Base-by-base conservation (phyloP, 37 sponge, comb jelly and placozoan genomes). In the Bolinopsis microptera region DNA sequence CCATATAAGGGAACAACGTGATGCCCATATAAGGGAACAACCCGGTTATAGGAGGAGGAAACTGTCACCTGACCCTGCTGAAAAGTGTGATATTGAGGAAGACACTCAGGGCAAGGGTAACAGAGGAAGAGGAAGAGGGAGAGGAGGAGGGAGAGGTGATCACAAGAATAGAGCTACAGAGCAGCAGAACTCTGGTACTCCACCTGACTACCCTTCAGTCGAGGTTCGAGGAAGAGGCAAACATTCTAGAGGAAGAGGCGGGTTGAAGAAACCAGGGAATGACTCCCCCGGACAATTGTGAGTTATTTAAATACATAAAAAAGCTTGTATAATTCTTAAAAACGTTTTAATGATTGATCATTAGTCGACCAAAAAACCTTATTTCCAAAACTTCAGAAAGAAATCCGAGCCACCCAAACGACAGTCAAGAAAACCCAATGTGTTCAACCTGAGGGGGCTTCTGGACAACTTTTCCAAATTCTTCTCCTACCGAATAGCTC, bases 351-450 rank as follows among this genome's bases (percentile, higher is more conserved):
- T 48, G 61, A 48, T 48, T 48, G 13, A 48, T 18, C 61, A 48
- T 48, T 48, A 5, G 61, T 13, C 61, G 13, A 18, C 61, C 61
- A 18, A 48, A 48, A 48, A 48, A 48, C 61, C 13, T 48, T 48
- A 48, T 48, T 23, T n/a, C 75, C 31, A 28, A 30, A 8, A 8
- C 27, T 21, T 21, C 75, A 72, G 75, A 28, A 72, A 72, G 75
- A 72, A 72, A 72, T 8, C 5, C 5, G 75, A 72, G 31, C 31
- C 75, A 72, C 75, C 5, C 2, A 5, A 72, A 28, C 27, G 75
- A 72, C 75, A 72, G 26, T 72, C 75, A n/a, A n/a, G 75, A n/a
- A 72, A 72, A 72, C 75, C 75, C 75, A 72, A 72, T n/a, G 31
- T 72, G 3, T 72, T 72, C 26, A n/a, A 72, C 18, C 75, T n/a